A percentile compares a stretch with the other conserved stretches of the same genome.
phyloP scores from a whole-genome alignment of 2,888 invertebrate genomes.

The Pterostichus niger region DNA sequence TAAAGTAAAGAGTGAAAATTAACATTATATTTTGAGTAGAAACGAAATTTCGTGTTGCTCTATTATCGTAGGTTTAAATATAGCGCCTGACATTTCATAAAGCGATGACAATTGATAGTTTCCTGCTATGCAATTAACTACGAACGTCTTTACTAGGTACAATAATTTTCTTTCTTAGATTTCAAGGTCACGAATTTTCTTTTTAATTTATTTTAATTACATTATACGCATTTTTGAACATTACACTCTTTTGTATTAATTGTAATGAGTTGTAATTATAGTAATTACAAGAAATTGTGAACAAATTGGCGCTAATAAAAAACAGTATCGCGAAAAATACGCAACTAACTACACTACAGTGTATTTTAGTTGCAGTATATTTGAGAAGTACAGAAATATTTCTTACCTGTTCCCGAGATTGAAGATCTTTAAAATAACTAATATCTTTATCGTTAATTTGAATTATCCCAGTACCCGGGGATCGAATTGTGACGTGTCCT shows the following conservation, averaged over 20 bases:
- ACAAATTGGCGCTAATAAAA: neutral
- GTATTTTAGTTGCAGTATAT: neutral
- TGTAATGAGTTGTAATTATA: no score
- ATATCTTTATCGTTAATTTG: constrained; percentile 90
- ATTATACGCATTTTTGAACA: no score
- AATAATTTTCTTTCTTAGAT: constrained; percentile 45
- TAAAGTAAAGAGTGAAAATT: constrained; percentile 17
- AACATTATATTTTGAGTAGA: constrained; percentile 20
- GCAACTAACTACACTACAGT: neutral
- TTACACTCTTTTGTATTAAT: no score
- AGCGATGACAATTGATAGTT: constrained; percentile 65
- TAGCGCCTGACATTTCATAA: constrained; percentile 61
- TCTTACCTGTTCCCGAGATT: constrained; percentile 88
- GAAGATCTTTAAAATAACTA: constrained; percentile 85
- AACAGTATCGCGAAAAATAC: neutral
- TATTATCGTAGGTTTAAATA: constrained; percentile 46
- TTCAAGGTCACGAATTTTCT: constrained; percentile 60
- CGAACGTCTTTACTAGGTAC: constrained; percentile 57
- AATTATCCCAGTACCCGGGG: constrained; percentile 91
- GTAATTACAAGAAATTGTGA: neutral
- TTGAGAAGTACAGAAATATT: no score
- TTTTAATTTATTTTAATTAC: constrained; percentile 13
- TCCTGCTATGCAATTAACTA: constrained; percentile 65
- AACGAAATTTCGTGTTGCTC: constrained; percentile 44
- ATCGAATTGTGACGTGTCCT: constrained; percentile 88